Conservation (phyloP, 1,140 invertebrate species). For the Zaprionus lachaisei region DNA sequence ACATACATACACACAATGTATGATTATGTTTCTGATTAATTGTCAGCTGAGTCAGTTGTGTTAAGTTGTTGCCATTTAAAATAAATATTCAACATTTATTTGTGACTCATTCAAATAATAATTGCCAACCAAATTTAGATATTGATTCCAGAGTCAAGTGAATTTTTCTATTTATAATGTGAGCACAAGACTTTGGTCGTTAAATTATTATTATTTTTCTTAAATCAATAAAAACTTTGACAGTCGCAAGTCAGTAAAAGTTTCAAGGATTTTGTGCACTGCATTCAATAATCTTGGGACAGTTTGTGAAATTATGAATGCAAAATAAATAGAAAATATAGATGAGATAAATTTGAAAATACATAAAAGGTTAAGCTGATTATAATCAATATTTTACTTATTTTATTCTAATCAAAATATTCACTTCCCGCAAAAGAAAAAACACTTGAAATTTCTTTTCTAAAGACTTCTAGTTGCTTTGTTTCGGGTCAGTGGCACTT, state of each 20-base stretch:
- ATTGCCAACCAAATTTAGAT: background rate
- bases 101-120: background rate
- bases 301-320: no score
- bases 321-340: no score
- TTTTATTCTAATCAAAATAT: background rate
- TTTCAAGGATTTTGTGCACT: background rate
- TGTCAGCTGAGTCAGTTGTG: background rate
- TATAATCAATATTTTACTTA: background rate
- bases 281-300: background rate
- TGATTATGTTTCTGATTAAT: constrained; percentile 14
- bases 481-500: background rate
- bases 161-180: background rate
- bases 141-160: background rate
- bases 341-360: background rate
- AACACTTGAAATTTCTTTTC: background rate
- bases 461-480: background rate
- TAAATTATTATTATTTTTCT: constrained; percentile 4
- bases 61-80: background rate
- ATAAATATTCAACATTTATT: background rate
- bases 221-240: constrained; percentile 15
- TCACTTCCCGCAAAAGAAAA: background rate
- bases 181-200: background rate
- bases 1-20: background rate
- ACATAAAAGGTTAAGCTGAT: background rate
- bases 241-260: background rate